Evolutionary conservation across 2,113 vertebrate genomes (phyloP), one percentile per base, ranked within the genome.

Genomic region (Lophura nycthemera): DNA sequence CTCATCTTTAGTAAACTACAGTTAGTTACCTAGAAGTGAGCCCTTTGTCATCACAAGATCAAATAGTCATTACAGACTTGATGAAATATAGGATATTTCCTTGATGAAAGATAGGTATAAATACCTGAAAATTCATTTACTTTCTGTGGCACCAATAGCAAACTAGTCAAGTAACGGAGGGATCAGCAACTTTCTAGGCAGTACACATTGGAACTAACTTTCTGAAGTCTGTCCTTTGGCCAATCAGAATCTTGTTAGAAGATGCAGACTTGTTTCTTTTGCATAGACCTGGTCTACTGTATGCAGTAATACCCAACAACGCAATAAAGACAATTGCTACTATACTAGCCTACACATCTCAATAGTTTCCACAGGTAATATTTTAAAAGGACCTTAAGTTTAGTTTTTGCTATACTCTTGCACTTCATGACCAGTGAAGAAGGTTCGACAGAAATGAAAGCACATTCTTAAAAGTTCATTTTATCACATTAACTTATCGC

Each of bases 41-140:
- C 8, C 59, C 21, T 20, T 24, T 10, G 19, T 14, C 48, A 73
- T 21, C 40, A 4, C 8, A 21, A 72, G 8, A 32, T 50, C 2
- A 67, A 21, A 17, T 52, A 76, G 9, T 27, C 2, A 57, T 47
- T 67, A 29, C 3, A 42, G 18, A 78, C 8, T 75, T 50, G 34
- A 67, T 3, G 65, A 70, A 88, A 48, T 5, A 56, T 3, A 36
- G 36, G 36, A 36, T 36, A 36, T 36, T 36, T 36, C 36, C 36
- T 36, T 36, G 36, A 36, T 36, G 36, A 36, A 50, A 52, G 8
- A 34, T 25, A 34, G 8, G 60, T 42, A 54, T 5, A 61, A 64
- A 34, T 34, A 59, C 0, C 20, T 66, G 34, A 60, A 86, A 34
- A 47, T 19, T 20, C 38, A 32, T 8, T 83, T 0, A 30, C 21